phyloP scores from a whole-genome alignment of 2,113 vertebrate species.

The Choloepus hoffmanni region DNA sequence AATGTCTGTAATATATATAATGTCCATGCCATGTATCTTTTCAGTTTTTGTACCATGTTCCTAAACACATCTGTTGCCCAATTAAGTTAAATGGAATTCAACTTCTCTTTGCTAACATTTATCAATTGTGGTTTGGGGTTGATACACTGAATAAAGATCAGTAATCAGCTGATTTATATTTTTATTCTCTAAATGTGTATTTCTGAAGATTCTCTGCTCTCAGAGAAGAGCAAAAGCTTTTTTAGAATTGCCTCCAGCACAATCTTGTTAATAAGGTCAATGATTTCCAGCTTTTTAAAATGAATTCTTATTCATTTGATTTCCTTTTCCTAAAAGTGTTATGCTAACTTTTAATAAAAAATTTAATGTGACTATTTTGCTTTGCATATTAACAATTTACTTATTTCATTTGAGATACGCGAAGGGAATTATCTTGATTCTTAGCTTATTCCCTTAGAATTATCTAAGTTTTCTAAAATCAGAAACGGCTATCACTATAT shows the following conservation, averaged over 20 bases:
- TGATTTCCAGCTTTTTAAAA: conserved; percentile 49
- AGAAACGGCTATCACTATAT: background rate
- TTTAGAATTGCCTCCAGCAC: background rate
- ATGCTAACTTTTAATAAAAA: conserved; percentile 26
- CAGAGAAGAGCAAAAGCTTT: conserved; percentile 28
- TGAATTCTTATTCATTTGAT: conserved; percentile 23
- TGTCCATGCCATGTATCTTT: background rate
- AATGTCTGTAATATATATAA: background rate
- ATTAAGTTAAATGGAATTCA: background rate
- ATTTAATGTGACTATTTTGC: background rate
- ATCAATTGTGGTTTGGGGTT: background rate
- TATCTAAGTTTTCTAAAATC: conserved; percentile 27
- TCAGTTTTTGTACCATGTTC: conserved; percentile 25
- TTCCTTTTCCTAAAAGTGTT: background rate
- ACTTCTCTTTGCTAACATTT: background rate
- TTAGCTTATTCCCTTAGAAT: background rate
- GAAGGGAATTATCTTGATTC: too few relatives aligned
- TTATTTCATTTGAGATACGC: background rate
- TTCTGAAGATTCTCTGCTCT: background rate
- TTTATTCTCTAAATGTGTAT: background rate
- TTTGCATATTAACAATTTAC: conserved; percentile 32
- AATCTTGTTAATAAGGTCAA: background rate
- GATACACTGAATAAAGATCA: background rate
- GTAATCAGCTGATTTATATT: background rate
- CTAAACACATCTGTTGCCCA: background rate